Evolutionary conservation across 2,888 invertebrate genomes (phyloP).

Genomic region (Lasioglossum pauxillum): DNA sequence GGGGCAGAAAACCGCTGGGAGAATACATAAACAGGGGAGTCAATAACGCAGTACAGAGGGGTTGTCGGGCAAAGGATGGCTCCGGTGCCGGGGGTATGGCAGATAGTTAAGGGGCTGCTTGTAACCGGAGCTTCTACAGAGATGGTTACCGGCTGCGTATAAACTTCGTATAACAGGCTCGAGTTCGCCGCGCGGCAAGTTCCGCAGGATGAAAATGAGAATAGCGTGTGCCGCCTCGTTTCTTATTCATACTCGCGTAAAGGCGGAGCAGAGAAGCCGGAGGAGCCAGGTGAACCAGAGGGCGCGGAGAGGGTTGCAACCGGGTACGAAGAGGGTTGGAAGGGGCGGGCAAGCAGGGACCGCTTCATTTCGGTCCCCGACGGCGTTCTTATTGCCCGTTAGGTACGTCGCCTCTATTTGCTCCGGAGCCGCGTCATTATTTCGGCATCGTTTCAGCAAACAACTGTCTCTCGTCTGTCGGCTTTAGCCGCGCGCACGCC

Average conservation of each 20-base stretch:
- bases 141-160: slow-evolving; percentile 61
- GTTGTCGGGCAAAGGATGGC: slow-evolving; percentile 32
- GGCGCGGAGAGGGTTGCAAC: background rate
- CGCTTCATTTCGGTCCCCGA: slow-evolving; percentile 53
- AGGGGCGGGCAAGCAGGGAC: background rate
- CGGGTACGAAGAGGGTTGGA: background rate
- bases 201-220: slow-evolving; percentile 62
- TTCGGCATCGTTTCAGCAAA: slow-evolving; percentile 46
- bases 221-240: slow-evolving; percentile 62
- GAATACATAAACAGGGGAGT: slow-evolving; percentile 31
- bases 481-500: slow-evolving; percentile 1
- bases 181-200: slow-evolving; percentile 60
- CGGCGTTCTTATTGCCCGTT: slow-evolving; percentile 55
- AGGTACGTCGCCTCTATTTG: slow-evolving; percentile 40
- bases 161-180: slow-evolving; percentile 63
- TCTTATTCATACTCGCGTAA: slow-evolving; percentile 67
- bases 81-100: background rate
- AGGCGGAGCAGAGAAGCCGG: slow-evolving; percentile 2
- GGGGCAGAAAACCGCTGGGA: slow-evolving; percentile 1
- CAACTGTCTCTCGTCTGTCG: slow-evolving; percentile 52
- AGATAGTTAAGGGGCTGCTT: slow-evolving; percentile 58
- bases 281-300: slow-evolving; percentile 1
- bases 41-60: slow-evolving; percentile 23
- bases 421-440: slow-evolving; percentile 43
- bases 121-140: slow-evolving; percentile 58